phyloP scores from a whole-genome alignment of 1,140 invertebrate species.

The Drosophila nikananu region DNA sequence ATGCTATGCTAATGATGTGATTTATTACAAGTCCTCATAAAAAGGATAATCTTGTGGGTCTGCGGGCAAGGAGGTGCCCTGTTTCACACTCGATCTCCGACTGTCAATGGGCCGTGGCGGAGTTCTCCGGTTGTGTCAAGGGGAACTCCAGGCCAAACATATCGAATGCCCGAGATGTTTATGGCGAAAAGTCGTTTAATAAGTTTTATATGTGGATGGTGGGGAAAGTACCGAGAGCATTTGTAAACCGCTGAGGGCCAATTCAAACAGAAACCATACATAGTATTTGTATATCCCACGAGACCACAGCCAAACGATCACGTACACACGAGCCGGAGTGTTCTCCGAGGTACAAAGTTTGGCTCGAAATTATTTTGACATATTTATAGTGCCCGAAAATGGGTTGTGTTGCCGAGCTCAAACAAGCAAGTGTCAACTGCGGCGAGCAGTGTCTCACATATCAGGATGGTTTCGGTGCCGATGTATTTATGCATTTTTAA shows the following conservation, averaged over 20 bases:
- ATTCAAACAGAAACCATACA: slow-evolving; percentile 38
- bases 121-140: slow-evolving; percentile 18
- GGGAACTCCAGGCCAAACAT: slow-evolving; percentile 28
- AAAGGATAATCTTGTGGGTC: slow-evolving; percentile 38
- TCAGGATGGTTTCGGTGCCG: slow-evolving; percentile 51
- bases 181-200: slow-evolving; percentile 61
- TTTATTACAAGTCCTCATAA: slow-evolving; percentile 67
- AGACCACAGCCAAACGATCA: slow-evolving; percentile 37
- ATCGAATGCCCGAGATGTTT: slow-evolving; percentile 45
- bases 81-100: slow-evolving; percentile 76
- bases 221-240: slow-evolving; percentile 11
- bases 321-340: slow-evolving; percentile 19
- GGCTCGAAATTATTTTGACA: slow-evolving; percentile 73
- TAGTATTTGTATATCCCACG: slow-evolving; percentile 65
- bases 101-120: slow-evolving; percentile 56
- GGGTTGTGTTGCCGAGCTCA: slow-evolving; percentile 26
- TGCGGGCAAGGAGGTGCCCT: slow-evolving; percentile 48
- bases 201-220: slow-evolving; percentile 46
- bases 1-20: slow-evolving; percentile 74
- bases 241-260: slow-evolving; percentile 42
- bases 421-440: slow-evolving; percentile 61
- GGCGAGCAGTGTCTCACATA: slow-evolving; percentile 62
- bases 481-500: slow-evolving; percentile 81
- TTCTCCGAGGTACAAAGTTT: slow-evolving; percentile 28
- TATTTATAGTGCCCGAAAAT: slow-evolving; percentile 66